phyloP scores from a whole-genome alignment of 2,888 invertebrate species.

The Lochmaea capreae region DNA sequence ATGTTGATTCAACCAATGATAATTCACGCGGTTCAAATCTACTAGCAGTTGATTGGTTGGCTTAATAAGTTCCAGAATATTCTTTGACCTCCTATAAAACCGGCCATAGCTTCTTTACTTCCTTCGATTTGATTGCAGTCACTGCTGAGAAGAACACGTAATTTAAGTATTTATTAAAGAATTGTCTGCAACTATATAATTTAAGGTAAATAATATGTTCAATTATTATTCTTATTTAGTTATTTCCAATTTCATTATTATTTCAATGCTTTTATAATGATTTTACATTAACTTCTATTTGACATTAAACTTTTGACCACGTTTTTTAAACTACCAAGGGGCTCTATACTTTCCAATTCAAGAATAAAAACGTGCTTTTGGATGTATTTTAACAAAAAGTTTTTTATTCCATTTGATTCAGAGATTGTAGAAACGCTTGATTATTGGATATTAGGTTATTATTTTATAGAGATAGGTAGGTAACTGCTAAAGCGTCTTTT shows the following conservation, averaged over 20 bases:
- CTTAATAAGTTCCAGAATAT: conserved; percentile 60
- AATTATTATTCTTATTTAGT: conserved; percentile 8
- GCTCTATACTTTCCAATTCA: background rate
- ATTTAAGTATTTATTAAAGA: conserved; percentile 54
- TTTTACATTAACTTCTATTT: conserved; percentile 14
- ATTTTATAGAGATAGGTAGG: background rate
- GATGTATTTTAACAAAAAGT: too few species aligned
- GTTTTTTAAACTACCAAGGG: conserved; percentile 13
- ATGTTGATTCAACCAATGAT: conserved; percentile 47
- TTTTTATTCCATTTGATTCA: too few species aligned
- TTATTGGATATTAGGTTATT: background rate
- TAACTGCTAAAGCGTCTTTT: too few species aligned
- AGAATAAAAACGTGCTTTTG: too few species aligned
- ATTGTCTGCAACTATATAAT: conserved; percentile 57
- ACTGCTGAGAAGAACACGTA: conserved; percentile 51
- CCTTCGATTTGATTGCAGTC: conserved; percentile 58
- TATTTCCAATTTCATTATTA: conserved; percentile 24
- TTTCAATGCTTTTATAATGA: background rate
- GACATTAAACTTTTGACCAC: conserved; percentile 14
- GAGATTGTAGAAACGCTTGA: too few species aligned
- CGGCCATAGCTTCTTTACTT: conserved; percentile 56
- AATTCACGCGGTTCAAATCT: conserved; percentile 9
- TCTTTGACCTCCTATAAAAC: conserved; percentile 60
- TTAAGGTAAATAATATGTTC: conserved; percentile 53
- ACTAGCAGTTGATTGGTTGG: conserved; percentile 54